These are phyloP conservation scores for Zosterops borbonicus DNA, from an alignment of 2,113 vertebrate species.

Conservation along the genomic window DNA sequence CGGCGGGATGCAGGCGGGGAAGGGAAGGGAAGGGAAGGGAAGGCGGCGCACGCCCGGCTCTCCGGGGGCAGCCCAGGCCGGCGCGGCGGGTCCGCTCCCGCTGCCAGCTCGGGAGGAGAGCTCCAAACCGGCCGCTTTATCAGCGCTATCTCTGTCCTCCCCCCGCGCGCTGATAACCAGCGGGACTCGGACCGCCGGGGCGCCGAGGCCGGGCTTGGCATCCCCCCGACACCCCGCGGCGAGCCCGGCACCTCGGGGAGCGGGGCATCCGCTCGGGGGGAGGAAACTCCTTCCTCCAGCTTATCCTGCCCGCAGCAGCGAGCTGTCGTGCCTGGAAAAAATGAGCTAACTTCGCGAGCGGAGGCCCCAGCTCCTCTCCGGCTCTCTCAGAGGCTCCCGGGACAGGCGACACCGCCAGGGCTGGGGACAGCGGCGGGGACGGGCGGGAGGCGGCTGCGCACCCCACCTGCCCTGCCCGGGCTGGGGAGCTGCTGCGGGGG, in stretches of 20 bases:
- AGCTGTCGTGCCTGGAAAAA: slow-evolving; percentile 28
- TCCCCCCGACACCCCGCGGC: neutral
- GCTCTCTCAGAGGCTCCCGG: neutral
- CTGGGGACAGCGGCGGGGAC: neutral
- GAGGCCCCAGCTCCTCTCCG: neutral
- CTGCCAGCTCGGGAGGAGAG: slow-evolving; percentile 7
- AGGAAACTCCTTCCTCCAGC: slow-evolving; percentile 33
- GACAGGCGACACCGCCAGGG: neutral
- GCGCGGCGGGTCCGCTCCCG: neutral
- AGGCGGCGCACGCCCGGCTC: neutral
- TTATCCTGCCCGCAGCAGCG: neutral
- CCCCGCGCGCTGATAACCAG: neutral
- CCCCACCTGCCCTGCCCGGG: neutral
- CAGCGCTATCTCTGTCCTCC: slow-evolving; percentile 1
- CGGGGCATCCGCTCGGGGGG: neutral
- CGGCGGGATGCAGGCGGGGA: neutral
- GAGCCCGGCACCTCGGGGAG: neutral
- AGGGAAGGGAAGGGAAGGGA: too few species aligned
- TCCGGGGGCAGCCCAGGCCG: slow-evolving; percentile 25
- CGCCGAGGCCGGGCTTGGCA: neutral
- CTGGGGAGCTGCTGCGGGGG: neutral
- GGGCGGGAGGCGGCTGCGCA: neutral
- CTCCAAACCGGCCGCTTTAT: slow-evolving; percentile 29
- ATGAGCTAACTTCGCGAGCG: slow-evolving; percentile 28
- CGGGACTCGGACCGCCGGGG: neutral